phyloP scores from a whole-genome alignment of 2,113 vertebrate genomes.

The Lutjanus erythropterus region DNA sequence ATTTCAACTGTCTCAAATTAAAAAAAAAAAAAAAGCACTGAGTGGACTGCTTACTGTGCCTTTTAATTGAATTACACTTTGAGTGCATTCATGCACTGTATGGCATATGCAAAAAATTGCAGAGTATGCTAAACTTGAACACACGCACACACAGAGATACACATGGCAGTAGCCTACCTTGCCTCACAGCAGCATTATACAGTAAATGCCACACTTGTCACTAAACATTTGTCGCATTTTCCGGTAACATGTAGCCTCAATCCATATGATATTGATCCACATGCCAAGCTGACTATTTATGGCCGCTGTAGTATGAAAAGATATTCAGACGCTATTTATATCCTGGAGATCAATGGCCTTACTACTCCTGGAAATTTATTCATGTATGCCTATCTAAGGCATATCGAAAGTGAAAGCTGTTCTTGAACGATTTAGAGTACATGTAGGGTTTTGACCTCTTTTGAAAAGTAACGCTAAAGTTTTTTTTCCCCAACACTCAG shows the following conservation, averaged over 20 bases:
- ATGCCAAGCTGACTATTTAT: conserved; percentile 6
- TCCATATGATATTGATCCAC: conserved; percentile 44
- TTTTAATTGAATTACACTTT: conserved; percentile 17
- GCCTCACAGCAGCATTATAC: conserved; percentile 3
- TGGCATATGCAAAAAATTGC: conserved; percentile 5
- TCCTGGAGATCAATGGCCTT: not conserved
- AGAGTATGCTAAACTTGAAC: not conserved
- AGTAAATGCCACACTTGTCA: conserved; percentile 34
- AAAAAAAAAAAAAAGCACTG: not conserved
- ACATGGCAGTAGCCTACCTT: not conserved
- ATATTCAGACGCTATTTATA: not conserved
- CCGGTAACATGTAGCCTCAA: conserved; percentile 20
- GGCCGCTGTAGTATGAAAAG: conserved; percentile 10
- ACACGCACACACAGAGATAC: not conserved
- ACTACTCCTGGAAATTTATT: too few species aligned
- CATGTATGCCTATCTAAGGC: too few species aligned
- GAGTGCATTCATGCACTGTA: not conserved
- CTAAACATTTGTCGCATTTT: conserved; percentile 27
- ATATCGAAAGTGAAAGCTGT: too few species aligned
- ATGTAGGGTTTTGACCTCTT: too few species aligned
- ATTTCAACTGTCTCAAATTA: not conserved
- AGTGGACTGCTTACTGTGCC: not conserved
- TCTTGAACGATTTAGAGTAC: too few species aligned
- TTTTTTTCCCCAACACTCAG: too few species aligned
- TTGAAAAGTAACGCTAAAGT: too few species aligned